Evolutionary conservation across 2,888 invertebrate species (phyloP).

Genomic region (Rhodophaea formosa): DNA sequence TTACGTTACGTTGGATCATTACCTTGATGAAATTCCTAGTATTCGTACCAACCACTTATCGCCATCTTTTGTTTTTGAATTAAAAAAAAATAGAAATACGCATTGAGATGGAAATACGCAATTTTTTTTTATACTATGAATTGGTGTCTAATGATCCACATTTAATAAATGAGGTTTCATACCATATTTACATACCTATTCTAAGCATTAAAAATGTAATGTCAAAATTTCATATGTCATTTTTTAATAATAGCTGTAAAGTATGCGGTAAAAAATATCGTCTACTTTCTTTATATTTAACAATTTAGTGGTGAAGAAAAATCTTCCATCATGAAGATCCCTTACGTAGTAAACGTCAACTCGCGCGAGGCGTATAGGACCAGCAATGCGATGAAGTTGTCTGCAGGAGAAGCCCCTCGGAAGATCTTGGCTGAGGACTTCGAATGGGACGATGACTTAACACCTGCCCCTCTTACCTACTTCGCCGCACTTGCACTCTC

Average conservation of each 20-base stretch:
- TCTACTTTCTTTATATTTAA: neutral
- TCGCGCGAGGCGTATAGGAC: conserved; percentile 57
- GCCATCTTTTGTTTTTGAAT: too few species aligned
- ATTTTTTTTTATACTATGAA: too few species aligned
- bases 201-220: too few species aligned
- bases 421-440: conserved; percentile 68
- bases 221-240: neutral
- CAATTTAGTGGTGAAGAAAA: neutral
- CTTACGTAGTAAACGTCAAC: conserved; percentile 61
- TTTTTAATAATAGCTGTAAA: neutral
- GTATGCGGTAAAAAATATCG: neutral
- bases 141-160: too few species aligned
- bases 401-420: conserved; percentile 49
- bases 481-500: conserved; percentile 57
- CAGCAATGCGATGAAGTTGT: conserved; percentile 45
- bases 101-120: too few species aligned
- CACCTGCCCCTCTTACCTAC: conserved; percentile 66
- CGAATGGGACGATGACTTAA: conserved; percentile 65
- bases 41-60: too few species aligned
- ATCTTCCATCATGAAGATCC: conserved; percentile 60
- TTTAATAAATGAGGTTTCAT: too few species aligned
- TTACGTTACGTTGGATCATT: too few species aligned
- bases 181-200: too few species aligned
- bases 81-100: too few species aligned
- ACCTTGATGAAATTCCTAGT: too few species aligned